Evolutionary conservation across 2,113 vertebrate species (phyloP), one percentile per base, ranked within the genome.

Genomic region (Tonatia bakeri): DNA sequence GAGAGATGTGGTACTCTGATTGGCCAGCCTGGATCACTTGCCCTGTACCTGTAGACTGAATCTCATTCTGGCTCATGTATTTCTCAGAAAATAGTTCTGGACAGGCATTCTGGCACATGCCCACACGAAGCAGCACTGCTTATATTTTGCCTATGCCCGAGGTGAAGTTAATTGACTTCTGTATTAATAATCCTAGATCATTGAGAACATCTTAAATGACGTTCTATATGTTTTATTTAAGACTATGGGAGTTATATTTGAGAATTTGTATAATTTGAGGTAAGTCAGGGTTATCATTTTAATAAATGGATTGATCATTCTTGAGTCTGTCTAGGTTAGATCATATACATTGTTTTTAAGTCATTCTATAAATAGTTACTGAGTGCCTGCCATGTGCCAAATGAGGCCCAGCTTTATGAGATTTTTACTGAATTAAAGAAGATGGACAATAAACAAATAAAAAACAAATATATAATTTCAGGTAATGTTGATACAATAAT

Each of bases 191-290:
- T 82, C 28, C 43, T 67, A 61, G 22, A 33, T 75, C 59, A 86
- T 9, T 76, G 52, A 94, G 43, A 82, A 95, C 70, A 54, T 15
- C 64, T 47, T 89, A 81, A 70, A 19, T 94, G 73, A 72, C 45
- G 33, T 65, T 89, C 28, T 87, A 0, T 89, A 64, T 91, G 20
- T 91, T 91, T 24, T 87, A 7, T 6, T 73, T 77, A 75, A 40
- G 47, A 64, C 40, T 80, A 4, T 75, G 40, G 54, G n/a, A 65
- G 11, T 94, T 65, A 52, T 52, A 72, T 67, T 69, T 87, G 54
- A 94, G 43, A 22, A 89, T 88, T 92, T 86, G 82, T 75, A 2
- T 81, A 90, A 80, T 86, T 84, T 38, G 67, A 94, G 33, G 84
- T 33, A 65, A 54, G 9, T 79, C 45, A 77, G 7, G 20, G 28